Percentiles rank a stretch among this genome's conserved stretches.
Conservation (phyloP, 2,888 invertebrate species). For the Proisotoma minuta region DNA sequence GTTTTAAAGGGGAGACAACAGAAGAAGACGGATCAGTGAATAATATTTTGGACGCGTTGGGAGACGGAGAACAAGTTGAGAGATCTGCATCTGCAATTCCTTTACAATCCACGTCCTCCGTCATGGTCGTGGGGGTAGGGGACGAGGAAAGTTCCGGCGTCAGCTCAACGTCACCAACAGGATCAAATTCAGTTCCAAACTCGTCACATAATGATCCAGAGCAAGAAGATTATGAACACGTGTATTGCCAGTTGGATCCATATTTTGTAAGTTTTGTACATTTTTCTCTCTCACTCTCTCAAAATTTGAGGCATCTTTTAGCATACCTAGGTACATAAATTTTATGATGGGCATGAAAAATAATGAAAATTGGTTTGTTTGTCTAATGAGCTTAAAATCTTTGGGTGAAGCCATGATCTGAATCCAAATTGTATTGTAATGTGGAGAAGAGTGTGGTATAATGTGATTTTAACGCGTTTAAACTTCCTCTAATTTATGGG, state of each 20-base stretch:
- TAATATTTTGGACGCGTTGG: constrained; percentile 45
- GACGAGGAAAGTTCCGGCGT: constrained; percentile 45
- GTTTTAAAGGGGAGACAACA: constrained; percentile 32
- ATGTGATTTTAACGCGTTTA: background rate
- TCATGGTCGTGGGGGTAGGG: constrained; percentile 36
- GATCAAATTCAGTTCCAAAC: too few relatives aligned
- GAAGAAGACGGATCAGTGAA: constrained; percentile 46
- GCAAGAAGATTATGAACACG: constrained; percentile 46
- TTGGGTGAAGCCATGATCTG: too few relatives aligned
- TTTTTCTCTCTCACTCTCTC: constrained; percentile 1
- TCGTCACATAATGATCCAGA: constrained; percentile 11
- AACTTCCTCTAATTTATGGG: background rate
- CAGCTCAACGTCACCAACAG: constrained; percentile 44
- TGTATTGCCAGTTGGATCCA: constrained; percentile 46
- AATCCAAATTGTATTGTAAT: constrained; percentile 3
- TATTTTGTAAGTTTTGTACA: constrained; percentile 43
- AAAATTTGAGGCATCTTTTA: background rate
- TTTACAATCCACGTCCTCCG: constrained; percentile 8
- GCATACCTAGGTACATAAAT: background rate
- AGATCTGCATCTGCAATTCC: constrained; percentile 39
- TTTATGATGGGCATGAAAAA: too few relatives aligned
- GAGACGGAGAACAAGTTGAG: constrained; percentile 18
- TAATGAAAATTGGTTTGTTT: too few relatives aligned
- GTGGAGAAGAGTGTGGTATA: background rate
- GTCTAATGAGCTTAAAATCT: too few relatives aligned